Percentiles rank a stretch among this genome's conserved stretches.
Conservation (phyloP, 2,888 invertebrate species). For the Cactoblastis cactorum region DNA sequence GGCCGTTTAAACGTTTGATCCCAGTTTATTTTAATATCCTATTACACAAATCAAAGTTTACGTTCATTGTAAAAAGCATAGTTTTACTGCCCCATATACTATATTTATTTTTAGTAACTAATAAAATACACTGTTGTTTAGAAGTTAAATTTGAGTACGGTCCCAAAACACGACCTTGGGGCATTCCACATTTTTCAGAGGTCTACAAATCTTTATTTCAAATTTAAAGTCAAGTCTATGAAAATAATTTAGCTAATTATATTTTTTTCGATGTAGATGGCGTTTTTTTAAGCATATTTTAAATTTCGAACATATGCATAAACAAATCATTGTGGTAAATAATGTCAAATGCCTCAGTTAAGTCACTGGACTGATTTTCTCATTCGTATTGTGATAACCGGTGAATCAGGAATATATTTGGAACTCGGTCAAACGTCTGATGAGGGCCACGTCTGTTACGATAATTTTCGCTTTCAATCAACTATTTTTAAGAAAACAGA, state of each 20-base stretch:
- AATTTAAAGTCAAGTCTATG: neutral
- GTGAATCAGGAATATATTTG: slow-evolving; percentile 48
- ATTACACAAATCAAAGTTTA: slow-evolving; percentile 28
- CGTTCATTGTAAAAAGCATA: slow-evolving; percentile 6
- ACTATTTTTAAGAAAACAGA: slow-evolving; percentile 10
- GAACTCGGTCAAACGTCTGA: slow-evolving; percentile 46
- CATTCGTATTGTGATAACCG: slow-evolving; percentile 20
- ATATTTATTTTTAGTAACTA: neutral
- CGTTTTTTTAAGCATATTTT: neutral
- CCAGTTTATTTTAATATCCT: slow-evolving; percentile 39
- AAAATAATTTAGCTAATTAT: neutral
- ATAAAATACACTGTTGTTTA: neutral
- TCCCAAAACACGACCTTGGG: slow-evolving; percentile 3
- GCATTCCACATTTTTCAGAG: neutral
- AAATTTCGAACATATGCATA: slow-evolving; percentile 7
- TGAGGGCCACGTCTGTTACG: slow-evolving; percentile 26
- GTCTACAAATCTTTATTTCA: neutral
- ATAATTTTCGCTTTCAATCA: slow-evolving; percentile 28
- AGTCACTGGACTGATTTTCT: slow-evolving; percentile 23
- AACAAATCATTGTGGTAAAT: slow-evolving; percentile 42
- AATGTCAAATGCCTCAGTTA: slow-evolving; percentile 46
- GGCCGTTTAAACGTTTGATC: slow-evolving; percentile 40
- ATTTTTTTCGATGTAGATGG: neutral
- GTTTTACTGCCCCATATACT: neutral
- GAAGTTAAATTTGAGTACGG: neutral